Conservation (phyloP, 2,113 vertebrate species). For the Indicator maculatus region DNA sequence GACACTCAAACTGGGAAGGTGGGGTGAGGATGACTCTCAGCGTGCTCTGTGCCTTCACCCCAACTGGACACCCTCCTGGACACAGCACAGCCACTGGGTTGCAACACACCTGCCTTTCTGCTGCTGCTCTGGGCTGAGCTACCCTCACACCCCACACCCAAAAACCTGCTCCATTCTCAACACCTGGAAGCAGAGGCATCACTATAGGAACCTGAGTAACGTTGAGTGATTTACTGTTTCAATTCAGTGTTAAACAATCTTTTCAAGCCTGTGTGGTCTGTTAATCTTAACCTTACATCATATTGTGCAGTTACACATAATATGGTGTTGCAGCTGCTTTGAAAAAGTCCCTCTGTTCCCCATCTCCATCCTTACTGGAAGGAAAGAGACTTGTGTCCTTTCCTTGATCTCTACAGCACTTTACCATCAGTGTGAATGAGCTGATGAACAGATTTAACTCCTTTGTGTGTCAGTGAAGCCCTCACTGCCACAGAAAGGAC, state of each 20-base stretch:
- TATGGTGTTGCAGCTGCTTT: neutral
- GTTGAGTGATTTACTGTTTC: neutral
- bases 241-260: neutral
- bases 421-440: neutral
- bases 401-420: neutral
- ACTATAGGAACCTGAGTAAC: neutral
- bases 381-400: neutral
- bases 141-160: fast-evolving
- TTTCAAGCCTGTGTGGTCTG: neutral
- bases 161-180: neutral
- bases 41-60: neutral
- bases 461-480: neutral
- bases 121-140: neutral
- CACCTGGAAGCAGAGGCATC: neutral
- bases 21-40: neutral
- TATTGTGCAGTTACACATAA: neutral
- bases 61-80: neutral
- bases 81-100: neutral
- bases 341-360: neutral
- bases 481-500: neutral
- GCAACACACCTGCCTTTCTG: fast-evolving
- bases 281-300: neutral
- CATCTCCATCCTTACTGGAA: neutral
- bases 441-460: neutral
- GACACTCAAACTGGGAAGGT: neutral